Evolutionary conservation across 1,140 invertebrate genomes (phyloP).

Genomic region (Hylaeus anthracinus): DNA sequence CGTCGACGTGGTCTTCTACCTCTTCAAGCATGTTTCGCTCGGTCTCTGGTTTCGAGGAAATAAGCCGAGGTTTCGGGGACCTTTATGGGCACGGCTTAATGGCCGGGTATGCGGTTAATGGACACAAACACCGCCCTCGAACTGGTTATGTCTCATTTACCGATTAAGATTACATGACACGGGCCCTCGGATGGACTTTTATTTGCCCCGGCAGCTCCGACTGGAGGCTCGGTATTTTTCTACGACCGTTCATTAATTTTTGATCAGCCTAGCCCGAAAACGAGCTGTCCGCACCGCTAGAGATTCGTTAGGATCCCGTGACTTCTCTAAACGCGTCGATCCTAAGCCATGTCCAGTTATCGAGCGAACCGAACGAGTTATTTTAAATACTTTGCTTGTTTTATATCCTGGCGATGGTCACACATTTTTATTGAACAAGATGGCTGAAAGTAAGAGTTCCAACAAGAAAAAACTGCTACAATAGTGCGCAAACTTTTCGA

Average conservation of each 20-base stretch:
- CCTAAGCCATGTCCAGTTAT: no score
- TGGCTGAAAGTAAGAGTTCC: no score
- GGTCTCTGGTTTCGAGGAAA: conserved; percentile 51
- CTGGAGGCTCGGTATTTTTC: conserved; percentile 1
- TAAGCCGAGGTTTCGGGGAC: conserved; percentile 44
- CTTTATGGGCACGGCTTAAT: conserved; percentile 49
- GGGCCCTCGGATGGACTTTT: conserved; percentile 28
- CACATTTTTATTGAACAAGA: no score
- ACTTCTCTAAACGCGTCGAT: no score
- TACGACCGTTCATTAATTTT: conserved; percentile 33
- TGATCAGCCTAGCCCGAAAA: background rate
- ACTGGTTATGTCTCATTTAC: conserved; percentile 58
- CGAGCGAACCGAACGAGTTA: no score
- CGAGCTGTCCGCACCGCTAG: background rate
- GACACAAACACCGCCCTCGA: conserved; percentile 52
- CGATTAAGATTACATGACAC: conserved; percentile 56
- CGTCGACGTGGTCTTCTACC: conserved; percentile 37
- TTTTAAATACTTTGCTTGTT: no score
- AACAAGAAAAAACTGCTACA: no score
- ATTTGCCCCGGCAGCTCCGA: background rate
- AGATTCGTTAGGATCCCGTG: background rate
- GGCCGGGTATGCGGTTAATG: conserved; percentile 54
- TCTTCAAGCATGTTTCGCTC: conserved; percentile 45
- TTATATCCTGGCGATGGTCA: no score
- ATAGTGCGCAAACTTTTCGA: no score